Base-by-base conservation (phyloP, 2,888 invertebrate species). In the Girardia tigrina region DNA sequence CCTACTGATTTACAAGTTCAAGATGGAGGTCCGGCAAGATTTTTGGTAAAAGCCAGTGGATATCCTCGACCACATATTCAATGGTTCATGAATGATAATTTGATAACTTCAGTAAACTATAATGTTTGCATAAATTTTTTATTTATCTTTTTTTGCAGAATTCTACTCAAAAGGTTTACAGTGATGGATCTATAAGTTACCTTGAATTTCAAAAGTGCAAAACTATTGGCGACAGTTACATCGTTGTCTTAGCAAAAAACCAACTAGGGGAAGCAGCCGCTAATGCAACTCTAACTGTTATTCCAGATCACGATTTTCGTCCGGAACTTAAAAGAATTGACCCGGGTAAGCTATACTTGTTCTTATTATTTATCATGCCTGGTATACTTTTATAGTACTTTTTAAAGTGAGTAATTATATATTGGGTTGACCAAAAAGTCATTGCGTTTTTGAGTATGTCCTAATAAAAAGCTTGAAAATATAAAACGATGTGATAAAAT, bases 101-200 rank as follows among this genome's bases (percentile, higher is more conserved):
- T 76, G 20, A 70, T 76, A 20, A 6, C 74, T 6, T 70, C 76
- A 2, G 76, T 76, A 56, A 56, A 56, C 23, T n/a, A 12, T 2
- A 8, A 26, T 28, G 4, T 28, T n/a, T n/a, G n/a, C n/a, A n/a
- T n/a, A n/a, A n/a, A n/a, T n/a, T n/a, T n/a, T n/a, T 23, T 71
- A 71, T 71, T 71, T 29, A 42, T 42, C 4, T 20, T 56, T 26
- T 14, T 27, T 42, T 14, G 4, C 26, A 56, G 73, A 71, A 27
- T 20, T 26, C 20, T 12, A 76, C 23, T 29, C 75, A 29, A 42
- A 29, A 74, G 16, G 42, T 76, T n/a, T 76, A 75, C 28, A 75
- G 75, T 29, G 76, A 76, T 72, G 76, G 76, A 8, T 26, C 74
- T 28, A 76, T 76, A 20, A 72, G 42, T 27, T 75, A 75, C 23